Evolutionary conservation across 2,797 vertebrate species (phyloP).

Genomic region (Tapera naevia): DNA sequence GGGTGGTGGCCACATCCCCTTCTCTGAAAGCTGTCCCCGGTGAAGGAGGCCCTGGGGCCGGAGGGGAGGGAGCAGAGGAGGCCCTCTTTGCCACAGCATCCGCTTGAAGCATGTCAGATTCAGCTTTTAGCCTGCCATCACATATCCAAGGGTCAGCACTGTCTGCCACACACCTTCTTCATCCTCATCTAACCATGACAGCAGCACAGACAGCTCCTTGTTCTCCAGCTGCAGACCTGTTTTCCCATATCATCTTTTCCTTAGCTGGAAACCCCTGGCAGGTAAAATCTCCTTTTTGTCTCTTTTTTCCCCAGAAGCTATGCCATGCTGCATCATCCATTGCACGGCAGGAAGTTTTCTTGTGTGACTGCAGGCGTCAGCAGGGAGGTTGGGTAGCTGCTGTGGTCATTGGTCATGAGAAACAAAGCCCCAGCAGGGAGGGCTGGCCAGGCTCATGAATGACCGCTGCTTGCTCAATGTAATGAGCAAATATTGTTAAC

Average conservation of each 20-base stretch:
- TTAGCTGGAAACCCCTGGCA: neutral
- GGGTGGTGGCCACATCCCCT: constrained; percentile 59
- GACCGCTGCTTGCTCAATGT: neutral
- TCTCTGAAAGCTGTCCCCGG: neutral
- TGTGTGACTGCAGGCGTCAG: neutral
- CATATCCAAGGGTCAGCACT: neutral
- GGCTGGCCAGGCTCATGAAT: neutral
- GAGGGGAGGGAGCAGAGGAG: neutral
- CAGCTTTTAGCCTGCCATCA: neutral
- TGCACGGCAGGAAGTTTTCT: neutral
- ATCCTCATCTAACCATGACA: neutral
- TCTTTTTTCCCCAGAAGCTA: neutral
- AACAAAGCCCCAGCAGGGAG: constrained; percentile 9
- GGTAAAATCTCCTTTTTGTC: neutral
- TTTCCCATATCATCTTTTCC: neutral
- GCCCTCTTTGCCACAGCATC: neutral
- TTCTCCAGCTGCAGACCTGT: neutral
- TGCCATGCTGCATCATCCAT: neutral
- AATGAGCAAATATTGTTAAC: constrained; percentile 25
- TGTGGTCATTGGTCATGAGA: neutral
- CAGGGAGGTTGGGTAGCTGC: neutral
- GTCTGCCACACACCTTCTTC: neutral
- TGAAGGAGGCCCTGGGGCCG: neutral
- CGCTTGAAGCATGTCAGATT: neutral
- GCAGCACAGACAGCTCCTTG: neutral